These are phyloP conservation scores for Mastigias papua DNA, from an alignment of 30 jellyfish, hydroid and myxozoan genomes.

Conservation along the genomic window DNA sequence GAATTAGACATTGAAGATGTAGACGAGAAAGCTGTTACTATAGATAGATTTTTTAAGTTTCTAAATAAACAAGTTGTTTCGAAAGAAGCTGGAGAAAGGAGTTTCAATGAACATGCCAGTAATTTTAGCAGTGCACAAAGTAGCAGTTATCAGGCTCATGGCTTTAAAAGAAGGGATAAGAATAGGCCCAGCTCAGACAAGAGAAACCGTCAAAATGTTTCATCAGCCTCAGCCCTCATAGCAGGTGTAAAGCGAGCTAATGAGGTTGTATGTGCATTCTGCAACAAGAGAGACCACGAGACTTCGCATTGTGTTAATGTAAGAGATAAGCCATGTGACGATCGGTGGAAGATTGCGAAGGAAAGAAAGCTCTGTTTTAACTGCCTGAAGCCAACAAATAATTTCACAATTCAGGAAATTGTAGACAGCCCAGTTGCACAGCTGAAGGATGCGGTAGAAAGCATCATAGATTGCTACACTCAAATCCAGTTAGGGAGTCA, in stretches of 20 bases:
- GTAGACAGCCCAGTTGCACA: neutral
- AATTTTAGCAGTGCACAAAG: neutral
- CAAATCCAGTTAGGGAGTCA: neutral
- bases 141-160: neutral
- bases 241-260: constrained; percentile 4
- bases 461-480: neutral
- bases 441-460: neutral
- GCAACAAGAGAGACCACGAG: neutral
- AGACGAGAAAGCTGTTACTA: neutral
- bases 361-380: neutral
- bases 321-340: neutral
- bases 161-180: constrained; percentile 3
- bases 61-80: neutral
- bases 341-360: neutral
- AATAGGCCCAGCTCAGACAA: neutral
- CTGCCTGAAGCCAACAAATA: neutral
- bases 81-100: constrained; percentile 4
- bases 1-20: neutral
- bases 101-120: neutral
- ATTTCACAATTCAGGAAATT: neutral
- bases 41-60: neutral
- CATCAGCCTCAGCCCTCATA: constrained; percentile 19
- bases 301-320: neutral
- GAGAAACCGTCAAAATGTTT: neutral
- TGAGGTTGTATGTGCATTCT: neutral